These are phyloP conservation scores for Nysson spinosus DNA, from an alignment of 2,888 invertebrate genomes.

Conservation along the genomic window DNA sequence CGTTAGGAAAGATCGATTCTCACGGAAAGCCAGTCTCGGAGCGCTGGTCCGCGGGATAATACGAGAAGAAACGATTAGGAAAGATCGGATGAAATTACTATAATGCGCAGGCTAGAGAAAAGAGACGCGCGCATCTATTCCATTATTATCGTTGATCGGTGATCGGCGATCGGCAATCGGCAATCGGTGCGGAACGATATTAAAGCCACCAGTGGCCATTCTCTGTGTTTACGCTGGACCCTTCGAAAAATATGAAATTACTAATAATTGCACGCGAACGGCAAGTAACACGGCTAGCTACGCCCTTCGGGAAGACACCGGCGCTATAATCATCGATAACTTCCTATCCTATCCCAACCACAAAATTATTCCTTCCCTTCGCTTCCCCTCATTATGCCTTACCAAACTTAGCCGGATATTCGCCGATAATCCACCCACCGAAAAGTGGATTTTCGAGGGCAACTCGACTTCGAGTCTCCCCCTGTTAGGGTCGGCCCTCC, in stretches of 20 bases:
- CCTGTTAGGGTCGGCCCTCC: no score
- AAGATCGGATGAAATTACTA: conserved; percentile 70
- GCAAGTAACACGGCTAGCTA: conserved; percentile 54
- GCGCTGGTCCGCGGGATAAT: no score
- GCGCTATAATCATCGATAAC: conserved; percentile 48
- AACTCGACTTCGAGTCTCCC: no score
- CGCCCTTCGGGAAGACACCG: conserved; percentile 58
- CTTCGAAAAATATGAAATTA: conserved; percentile 74
- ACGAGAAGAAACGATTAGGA: conserved; percentile 28
- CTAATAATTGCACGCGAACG: conserved; percentile 70
- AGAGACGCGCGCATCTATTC: conserved; percentile 70
- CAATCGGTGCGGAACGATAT: conserved; percentile 68
- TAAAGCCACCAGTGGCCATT: conserved; percentile 67
- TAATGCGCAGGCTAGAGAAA: conserved; percentile 67
- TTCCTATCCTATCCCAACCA: neutral
- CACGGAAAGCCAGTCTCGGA: no score
- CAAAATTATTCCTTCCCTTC: neutral
- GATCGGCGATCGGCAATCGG: no score
- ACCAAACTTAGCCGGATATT: no score
- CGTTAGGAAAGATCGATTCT: no score
- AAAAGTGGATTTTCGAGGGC: no score
- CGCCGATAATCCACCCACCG: no score
- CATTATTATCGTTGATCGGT: conserved; percentile 76
- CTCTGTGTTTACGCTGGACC: conserved; percentile 74
- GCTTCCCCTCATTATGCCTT: no score